Percentiles rank a stretch among this genome's conserved stretches.
Conservation (phyloP, 2,113 vertebrate genomes). For the Oreochromis aureus region DNA sequence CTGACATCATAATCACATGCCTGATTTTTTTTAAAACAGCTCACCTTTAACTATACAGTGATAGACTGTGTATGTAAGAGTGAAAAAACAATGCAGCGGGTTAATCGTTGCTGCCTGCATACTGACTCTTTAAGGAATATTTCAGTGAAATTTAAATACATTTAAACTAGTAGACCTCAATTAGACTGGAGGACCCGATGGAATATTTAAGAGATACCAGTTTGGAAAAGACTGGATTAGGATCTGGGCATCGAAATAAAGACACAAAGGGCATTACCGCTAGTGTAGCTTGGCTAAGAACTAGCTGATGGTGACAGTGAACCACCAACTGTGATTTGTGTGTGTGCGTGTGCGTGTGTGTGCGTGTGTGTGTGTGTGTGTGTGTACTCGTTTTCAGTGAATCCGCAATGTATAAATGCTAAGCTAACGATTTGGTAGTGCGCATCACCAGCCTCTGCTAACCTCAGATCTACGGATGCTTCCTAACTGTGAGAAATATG, state of each 20-base stretch:
- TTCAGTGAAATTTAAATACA: background rate
- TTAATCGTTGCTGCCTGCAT: background rate
- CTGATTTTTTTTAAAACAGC: background rate
- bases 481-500: background rate
- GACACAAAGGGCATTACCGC: constrained; percentile 22
- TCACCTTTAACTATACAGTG: background rate
- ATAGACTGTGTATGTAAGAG: background rate
- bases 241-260: background rate
- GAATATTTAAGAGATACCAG: background rate
- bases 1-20: background rate
- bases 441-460: constrained; percentile 4
- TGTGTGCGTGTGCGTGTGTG: background rate
- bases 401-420: background rate
- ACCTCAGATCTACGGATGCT: background rate
- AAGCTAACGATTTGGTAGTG: background rate
- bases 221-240: background rate
- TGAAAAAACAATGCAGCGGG: background rate
- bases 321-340: background rate
- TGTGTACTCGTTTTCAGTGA: background rate
- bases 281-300: background rate
- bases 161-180: background rate
- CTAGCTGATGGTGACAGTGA: background rate
- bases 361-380: background rate
- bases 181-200: background rate
- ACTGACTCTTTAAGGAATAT: background rate